phyloP scores from a whole-genome alignment of 2,888 invertebrate genomes.

The Microctonus brassicae region DNA sequence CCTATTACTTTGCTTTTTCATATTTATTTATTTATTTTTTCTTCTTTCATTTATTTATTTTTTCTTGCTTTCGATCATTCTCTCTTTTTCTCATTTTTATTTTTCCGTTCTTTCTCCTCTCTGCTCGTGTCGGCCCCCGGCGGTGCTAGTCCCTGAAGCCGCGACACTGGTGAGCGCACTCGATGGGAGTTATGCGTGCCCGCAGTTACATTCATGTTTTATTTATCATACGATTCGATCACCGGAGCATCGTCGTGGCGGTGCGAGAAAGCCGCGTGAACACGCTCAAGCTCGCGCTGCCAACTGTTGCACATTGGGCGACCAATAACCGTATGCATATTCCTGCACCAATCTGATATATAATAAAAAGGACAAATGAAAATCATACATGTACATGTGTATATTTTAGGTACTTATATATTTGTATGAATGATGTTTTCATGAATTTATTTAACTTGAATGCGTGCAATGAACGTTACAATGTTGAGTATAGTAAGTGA shows the following conservation, averaged over 20 bases:
- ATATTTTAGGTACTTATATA: too few species aligned
- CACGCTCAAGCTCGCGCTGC: neutral
- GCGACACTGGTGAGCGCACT: conserved; percentile 16
- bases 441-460: neutral
- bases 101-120: neutral
- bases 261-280: conserved; percentile 11
- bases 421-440: neutral
- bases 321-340: neutral
- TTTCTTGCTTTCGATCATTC: neutral
- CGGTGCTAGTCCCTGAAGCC: conserved; percentile 10
- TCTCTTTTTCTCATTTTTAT: conserved; percentile 14
- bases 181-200: conserved; percentile 17
- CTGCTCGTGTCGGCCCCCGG: conserved; percentile 14
- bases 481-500: neutral
- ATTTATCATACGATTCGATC: conserved; percentile 17
- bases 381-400: neutral
- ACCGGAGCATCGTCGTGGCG: neutral
- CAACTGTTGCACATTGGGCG: neutral
- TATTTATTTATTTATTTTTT: conserved; percentile 6
- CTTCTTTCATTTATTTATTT: neutral
- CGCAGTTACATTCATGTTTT: conserved; percentile 21
- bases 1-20: too few species aligned
- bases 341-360: neutral
- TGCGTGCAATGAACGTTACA: neutral
- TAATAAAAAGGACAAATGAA: neutral